A percentile compares a stretch with the other conserved stretches of the same genome.
phyloP scores from a whole-genome alignment of 2,113 vertebrate genomes.

The Scolopax mira region DNA sequence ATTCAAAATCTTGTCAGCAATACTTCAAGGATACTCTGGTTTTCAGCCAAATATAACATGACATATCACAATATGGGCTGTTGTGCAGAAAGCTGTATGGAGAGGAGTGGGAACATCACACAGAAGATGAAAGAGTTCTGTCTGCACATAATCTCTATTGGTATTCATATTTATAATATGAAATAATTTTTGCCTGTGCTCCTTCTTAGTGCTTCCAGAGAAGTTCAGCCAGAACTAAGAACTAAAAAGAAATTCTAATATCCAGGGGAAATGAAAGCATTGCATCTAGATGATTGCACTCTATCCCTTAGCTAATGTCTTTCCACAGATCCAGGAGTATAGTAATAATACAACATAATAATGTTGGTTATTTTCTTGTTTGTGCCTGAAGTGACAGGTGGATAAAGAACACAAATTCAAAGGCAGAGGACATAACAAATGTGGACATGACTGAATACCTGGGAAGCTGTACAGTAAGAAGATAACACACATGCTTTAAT shows the following conservation, averaged over 20 bases:
- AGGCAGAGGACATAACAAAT: background rate
- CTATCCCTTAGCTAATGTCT: background rate
- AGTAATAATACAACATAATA: background rate
- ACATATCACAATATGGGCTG: background rate
- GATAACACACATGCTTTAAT: background rate
- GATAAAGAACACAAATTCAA: background rate
- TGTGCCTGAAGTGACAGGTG: background rate
- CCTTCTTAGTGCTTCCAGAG: background rate
- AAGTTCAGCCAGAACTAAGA: background rate
- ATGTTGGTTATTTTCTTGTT: background rate
- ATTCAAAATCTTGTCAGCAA: background rate
- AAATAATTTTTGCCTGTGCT: background rate
- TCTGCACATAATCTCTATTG: background rate
- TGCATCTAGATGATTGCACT: background rate
- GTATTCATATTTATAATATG: background rate
- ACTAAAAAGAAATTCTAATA: background rate
- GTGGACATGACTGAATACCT: background rate
- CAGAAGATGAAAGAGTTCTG: background rate
- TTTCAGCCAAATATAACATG: background rate
- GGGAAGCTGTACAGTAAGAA: background rate
- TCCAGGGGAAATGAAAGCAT: background rate
- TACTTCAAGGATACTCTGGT: background rate
- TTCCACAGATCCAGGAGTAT: background rate
- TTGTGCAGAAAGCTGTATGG: background rate
- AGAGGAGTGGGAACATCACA: background rate